phyloP scores from a whole-genome alignment of 2,113 vertebrate genomes.

The Oryzias celebensis region DNA sequence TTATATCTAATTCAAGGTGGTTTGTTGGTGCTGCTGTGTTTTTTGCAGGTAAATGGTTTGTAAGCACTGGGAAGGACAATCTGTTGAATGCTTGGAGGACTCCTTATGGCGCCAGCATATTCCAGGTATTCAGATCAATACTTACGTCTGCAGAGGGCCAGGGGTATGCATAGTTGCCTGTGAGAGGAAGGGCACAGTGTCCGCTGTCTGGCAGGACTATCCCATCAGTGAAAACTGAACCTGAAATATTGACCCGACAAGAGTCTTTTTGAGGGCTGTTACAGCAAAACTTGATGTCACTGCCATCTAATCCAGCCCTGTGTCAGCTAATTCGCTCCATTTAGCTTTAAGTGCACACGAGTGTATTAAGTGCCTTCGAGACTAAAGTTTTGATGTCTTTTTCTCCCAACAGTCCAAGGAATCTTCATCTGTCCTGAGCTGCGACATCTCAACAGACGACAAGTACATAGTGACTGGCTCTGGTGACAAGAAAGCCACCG shows the following conservation, averaged over 20 bases:
- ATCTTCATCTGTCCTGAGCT: slow-evolving; percentile 94
- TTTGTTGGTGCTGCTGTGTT: slow-evolving; percentile 24
- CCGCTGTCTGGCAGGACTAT: slow-evolving; percentile 67
- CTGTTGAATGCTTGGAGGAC: slow-evolving; percentile 99
- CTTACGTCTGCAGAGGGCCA: slow-evolving; percentile 61
- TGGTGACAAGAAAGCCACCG: slow-evolving; percentile 97
- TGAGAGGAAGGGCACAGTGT: slow-evolving; percentile 66
- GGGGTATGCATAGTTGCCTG: slow-evolving; percentile 48
- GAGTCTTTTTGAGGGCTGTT: slow-evolving; percentile 47
- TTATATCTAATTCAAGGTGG: slow-evolving; percentile 2
- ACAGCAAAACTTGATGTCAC: slow-evolving; percentile 41
- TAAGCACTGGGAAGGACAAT: slow-evolving; percentile 98
- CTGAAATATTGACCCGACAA: slow-evolving; percentile 68
- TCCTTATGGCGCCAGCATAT: slow-evolving; percentile 98
- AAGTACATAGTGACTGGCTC: slow-evolving; percentile 98
- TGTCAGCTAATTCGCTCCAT: slow-evolving; percentile 47
- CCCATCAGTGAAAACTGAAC: slow-evolving; percentile 74
- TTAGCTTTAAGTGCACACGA: slow-evolving; percentile 39
- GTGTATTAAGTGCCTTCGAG: slow-evolving; percentile 18
- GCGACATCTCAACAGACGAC: slow-evolving; percentile 95
- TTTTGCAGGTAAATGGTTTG: slow-evolving; percentile 91
- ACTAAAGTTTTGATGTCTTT: slow-evolving; percentile 22
- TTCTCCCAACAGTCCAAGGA: slow-evolving; percentile 86
- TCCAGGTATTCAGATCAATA: slow-evolving; percentile 87
- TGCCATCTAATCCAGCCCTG: slow-evolving; percentile 51